These are phyloP conservation scores for Hirtodrosophila histrioides DNA, from an alignment of 2,888 invertebrate genomes.

Conservation along the genomic window DNA sequence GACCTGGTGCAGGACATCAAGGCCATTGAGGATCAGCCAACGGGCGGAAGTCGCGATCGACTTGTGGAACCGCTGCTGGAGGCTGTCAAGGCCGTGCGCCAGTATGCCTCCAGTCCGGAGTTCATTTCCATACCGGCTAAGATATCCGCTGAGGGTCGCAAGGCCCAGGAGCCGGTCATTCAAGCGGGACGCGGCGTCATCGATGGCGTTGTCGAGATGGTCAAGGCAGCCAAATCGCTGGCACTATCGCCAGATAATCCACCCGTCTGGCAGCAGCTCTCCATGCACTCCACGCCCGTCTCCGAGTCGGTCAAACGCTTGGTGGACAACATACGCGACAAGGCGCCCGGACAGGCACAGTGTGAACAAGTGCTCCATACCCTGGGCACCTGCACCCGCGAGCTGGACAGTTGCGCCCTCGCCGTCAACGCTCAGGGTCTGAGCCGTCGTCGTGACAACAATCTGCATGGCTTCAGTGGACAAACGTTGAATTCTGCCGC, in stretches of 20 bases:
- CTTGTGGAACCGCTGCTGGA: slow-evolving; percentile 94
- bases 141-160: slow-evolving; percentile 93
- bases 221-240: slow-evolving; percentile 94
- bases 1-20: slow-evolving; percentile 97
- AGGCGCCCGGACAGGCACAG: slow-evolving; percentile 98
- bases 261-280: slow-evolving; percentile 96
- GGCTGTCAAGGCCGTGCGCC: slow-evolving; percentile 95
- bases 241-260: slow-evolving; percentile 96
- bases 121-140: slow-evolving; percentile 96
- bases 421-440: slow-evolving; percentile 94
- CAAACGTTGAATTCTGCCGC: slow-evolving; percentile 91
- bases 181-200: slow-evolving; percentile 91
- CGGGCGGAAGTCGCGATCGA: slow-evolving; percentile 89
- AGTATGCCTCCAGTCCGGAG: slow-evolving; percentile 97
- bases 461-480: slow-evolving; percentile 90
- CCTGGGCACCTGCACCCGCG: slow-evolving; percentile 90
- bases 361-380: slow-evolving; percentile 93
- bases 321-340: slow-evolving; percentile 96
- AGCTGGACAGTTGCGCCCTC: slow-evolving; percentile 94
- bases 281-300: slow-evolving; percentile 96
- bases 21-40: slow-evolving; percentile 93
- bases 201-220: slow-evolving; percentile 95
- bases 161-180: slow-evolving; percentile 94
- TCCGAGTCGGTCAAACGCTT: slow-evolving; percentile 98
- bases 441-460: slow-evolving; percentile 88